phyloP scores from a whole-genome alignment of 2,113 vertebrate genomes.

The Saguinus imperator region DNA sequence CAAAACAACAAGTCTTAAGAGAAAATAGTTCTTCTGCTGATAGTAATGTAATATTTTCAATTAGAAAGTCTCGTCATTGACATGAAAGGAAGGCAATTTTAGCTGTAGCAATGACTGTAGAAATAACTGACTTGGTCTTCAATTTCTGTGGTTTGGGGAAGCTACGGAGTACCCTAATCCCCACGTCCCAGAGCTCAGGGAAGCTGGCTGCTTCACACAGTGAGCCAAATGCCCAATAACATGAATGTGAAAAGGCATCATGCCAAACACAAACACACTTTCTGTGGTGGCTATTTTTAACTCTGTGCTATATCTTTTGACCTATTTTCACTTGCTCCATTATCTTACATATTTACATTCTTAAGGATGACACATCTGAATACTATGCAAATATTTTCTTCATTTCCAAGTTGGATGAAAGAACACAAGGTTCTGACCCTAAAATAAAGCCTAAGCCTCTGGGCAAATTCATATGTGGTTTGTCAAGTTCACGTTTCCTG shows the following conservation, averaged over 20 bases:
- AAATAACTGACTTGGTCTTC: not conserved
- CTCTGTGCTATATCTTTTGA: conserved; percentile 50
- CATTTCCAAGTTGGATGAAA: conserved; percentile 40
- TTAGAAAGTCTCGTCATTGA: not conserved
- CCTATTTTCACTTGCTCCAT: conserved; percentile 35
- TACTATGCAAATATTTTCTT: conserved; percentile 4
- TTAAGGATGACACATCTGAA: conserved; percentile 13
- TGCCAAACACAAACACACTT: conserved; percentile 23
- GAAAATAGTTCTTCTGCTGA: not conserved
- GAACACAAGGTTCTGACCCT: not conserved
- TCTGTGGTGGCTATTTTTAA: conserved; percentile 57
- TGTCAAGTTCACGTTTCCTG: not conserved
- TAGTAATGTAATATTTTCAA: not conserved
- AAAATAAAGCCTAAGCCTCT: not conserved
- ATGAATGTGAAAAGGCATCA: not conserved
- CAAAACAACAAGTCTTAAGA: not conserved
- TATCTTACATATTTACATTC: conserved; percentile 47
- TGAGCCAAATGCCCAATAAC: not conserved
- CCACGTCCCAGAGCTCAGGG: conserved; percentile 9
- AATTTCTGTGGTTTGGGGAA: not conserved
- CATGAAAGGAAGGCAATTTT: conserved; percentile 1
- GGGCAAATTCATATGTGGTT: not conserved
- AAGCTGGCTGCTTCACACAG: not conserved
- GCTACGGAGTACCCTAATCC: not conserved
- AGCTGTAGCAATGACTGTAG: not conserved